Conservation (phyloP, 2,113 vertebrate genomes). For the Hucho hucho region DNA sequence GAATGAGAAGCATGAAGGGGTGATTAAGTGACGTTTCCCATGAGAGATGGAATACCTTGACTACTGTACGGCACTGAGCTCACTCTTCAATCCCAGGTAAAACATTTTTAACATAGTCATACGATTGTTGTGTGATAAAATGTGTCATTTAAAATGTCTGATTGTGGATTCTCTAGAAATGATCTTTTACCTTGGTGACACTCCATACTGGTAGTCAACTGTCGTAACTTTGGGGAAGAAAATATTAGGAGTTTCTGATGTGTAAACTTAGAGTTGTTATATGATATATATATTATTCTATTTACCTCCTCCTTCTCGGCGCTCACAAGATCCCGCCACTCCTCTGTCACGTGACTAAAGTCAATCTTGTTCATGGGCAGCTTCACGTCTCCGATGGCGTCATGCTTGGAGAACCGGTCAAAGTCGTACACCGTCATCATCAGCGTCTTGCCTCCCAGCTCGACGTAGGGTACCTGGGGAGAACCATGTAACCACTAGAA, state of each 20-base stretch:
- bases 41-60: constrained; percentile 54
- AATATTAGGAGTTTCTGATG: background rate
- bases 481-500: background rate
- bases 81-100: constrained; percentile 17
- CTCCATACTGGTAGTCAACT: background rate
- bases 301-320: constrained; percentile 97
- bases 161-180: background rate
- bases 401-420: constrained; percentile 98
- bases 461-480: constrained; percentile 89
- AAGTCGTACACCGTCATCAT: constrained; percentile 98
- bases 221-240: background rate
- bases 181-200: background rate
- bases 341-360: constrained; percentile 96
- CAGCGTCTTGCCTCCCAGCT: constrained; percentile 95
- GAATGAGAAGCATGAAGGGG: constrained; percentile 56
- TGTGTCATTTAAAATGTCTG: background rate
- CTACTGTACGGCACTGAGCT: background rate
- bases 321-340: constrained; percentile 94
- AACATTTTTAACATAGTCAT: constrained; percentile 25
- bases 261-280: background rate
- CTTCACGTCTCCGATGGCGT: constrained; percentile 96
- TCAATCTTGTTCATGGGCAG: constrained; percentile 99
- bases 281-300: background rate
- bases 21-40: constrained; percentile 72
- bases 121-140: constrained; percentile 22